Conservation (phyloP, 2,797 vertebrate genomes). For the Lophius americanus region DNA sequence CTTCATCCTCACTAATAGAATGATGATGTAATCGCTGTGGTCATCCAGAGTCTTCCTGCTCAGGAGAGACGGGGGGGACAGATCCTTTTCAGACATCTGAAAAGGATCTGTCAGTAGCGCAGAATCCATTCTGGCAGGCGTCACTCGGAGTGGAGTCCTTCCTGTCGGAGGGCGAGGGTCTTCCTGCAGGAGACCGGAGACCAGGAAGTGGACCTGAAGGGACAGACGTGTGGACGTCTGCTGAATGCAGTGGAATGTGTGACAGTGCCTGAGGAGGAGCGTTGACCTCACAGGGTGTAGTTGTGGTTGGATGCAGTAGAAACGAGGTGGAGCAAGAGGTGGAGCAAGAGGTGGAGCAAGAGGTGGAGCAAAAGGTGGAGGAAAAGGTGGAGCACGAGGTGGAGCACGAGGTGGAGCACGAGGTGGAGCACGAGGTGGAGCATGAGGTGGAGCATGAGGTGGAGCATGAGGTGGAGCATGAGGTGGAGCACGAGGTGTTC, state of each 20-base stretch:
- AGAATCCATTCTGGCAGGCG: constrained; percentile 56
- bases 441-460: no score
- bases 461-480: no score
- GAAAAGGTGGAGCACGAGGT: no score
- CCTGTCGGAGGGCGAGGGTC: no score
- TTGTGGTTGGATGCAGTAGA: constrained; percentile 46
- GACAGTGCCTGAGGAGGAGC: not conserved
- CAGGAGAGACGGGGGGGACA: constrained; percentile 4
- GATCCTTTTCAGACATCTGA: constrained; percentile 32
- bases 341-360: not conserved
- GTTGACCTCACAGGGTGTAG: constrained; percentile 30
- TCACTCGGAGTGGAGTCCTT: constrained; percentile 31
- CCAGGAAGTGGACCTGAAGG: not conserved
- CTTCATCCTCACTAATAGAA: constrained; percentile 47
- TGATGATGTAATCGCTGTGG: constrained; percentile 41
- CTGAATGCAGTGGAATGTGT: constrained; percentile 3
- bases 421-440: constrained; percentile 6
- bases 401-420: not conserved
- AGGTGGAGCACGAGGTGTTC: no score
- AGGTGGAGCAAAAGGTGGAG: no score
- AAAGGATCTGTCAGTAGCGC: constrained; percentile 39
- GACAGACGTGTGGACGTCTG: constrained; percentile 10
- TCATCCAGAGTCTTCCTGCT: constrained; percentile 21
- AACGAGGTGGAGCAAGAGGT: constrained; percentile 13
- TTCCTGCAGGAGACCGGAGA: no score